Evolutionary conservation across 1,140 invertebrate genomes (phyloP).

Genomic region (Papilio dardanus): DNA sequence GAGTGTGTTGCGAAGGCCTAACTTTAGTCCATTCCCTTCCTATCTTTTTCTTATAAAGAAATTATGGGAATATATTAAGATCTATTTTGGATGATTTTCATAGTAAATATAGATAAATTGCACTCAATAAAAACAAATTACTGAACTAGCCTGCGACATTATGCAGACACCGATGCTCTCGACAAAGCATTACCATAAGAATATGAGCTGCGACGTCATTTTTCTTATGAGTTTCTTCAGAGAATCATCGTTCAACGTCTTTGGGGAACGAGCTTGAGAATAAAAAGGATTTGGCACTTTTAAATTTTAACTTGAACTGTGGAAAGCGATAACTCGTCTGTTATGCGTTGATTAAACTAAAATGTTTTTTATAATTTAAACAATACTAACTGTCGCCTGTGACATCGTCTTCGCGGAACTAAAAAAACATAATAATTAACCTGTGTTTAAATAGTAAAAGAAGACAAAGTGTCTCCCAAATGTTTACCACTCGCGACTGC

Average conservation of each 20-base stretch:
- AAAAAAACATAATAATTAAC: no score
- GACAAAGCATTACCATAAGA: conserved; percentile 47
- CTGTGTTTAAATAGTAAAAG: no score
- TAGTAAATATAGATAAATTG: conserved; percentile 12
- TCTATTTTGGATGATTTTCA: neutral
- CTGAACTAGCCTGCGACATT: conserved; percentile 11
- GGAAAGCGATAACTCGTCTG: neutral
- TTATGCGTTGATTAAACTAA: no score
- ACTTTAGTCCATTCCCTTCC: no score
- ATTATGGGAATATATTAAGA: no score
- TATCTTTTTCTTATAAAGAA: no score
- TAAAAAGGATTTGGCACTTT: conserved; percentile 27
- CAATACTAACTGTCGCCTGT: no score
- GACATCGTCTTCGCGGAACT: no score
- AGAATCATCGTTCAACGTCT: conserved; percentile 44
- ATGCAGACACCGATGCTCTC: conserved; percentile 24
- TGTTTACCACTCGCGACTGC: no score
- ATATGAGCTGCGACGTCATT: conserved; percentile 46
- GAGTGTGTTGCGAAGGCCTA: no score
- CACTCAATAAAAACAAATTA: conserved; percentile 14
- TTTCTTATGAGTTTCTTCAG: conserved; percentile 38
- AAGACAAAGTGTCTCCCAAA: no score
- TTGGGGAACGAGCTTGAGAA: conserved; percentile 1
- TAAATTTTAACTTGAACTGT: conserved; percentile 14
- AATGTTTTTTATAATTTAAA: no score